phyloP scores from a whole-genome alignment of 92 coral and sea anemone species.

The Ricordea florida region DNA sequence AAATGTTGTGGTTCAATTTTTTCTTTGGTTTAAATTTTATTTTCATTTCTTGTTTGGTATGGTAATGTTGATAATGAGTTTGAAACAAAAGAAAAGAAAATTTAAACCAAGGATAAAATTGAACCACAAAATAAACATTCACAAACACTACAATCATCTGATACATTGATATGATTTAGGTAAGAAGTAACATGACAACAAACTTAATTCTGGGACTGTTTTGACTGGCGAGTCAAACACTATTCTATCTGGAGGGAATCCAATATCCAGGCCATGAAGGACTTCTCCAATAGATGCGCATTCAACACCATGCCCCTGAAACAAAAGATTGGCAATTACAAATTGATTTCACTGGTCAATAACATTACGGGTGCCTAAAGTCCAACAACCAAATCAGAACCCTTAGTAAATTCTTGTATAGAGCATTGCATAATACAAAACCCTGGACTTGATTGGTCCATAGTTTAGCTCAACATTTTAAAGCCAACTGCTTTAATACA shows the following conservation, averaged over 20 bases:
- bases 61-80: too few species aligned
- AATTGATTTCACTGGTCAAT: neutral
- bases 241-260: conserved; percentile 80
- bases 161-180: neutral
- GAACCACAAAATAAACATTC: neutral
- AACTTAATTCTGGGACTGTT: conserved; percentile 80
- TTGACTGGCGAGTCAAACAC: conserved; percentile 90
- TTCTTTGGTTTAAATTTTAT: too few species aligned
- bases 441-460: too few species aligned
- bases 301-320: conserved; percentile 81
- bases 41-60: too few species aligned
- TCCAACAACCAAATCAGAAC: neutral
- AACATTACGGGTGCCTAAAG: neutral
- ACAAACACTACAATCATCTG: neutral
- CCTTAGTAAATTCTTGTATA: too few species aligned
- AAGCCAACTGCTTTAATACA: too few species aligned
- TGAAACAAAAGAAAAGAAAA: too few species aligned
- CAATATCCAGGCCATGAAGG: conserved; percentile 72
- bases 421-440: too few species aligned
- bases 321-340: neutral
- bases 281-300: conserved; percentile 97
- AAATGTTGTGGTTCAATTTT: too few species aligned
- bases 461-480: too few species aligned
- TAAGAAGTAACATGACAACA: neutral
- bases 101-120: too few species aligned